A percentile compares a stretch with the other conserved stretches of the same genome.
These are phyloP conservation scores for Solenopsis fugax DNA, from an alignment of 1,140 invertebrate genomes.

Conservation along the genomic window DNA sequence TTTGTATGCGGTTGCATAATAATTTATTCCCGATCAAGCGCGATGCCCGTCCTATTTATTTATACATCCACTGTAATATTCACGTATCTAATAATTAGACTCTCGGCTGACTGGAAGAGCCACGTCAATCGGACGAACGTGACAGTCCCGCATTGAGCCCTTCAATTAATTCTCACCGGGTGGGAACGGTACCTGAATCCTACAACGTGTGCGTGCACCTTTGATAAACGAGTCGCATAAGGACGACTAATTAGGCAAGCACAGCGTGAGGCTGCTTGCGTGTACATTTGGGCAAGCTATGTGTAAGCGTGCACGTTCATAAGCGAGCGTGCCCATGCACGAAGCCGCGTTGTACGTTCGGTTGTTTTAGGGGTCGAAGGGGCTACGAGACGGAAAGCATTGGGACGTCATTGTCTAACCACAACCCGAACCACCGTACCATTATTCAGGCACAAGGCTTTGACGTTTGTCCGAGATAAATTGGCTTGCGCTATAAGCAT, in stretches of 20 bases:
- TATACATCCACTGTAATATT: slow-evolving; percentile 25
- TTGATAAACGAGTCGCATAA: slow-evolving; percentile 75
- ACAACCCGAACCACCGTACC: slow-evolving; percentile 57
- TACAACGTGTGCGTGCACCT: slow-evolving; percentile 53
- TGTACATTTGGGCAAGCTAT: slow-evolving; percentile 19
- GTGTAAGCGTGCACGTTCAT: slow-evolving; percentile 33
- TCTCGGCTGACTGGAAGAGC: slow-evolving; percentile 51
- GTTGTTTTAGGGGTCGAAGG: slow-evolving; percentile 59
- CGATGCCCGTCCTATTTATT: slow-evolving; percentile 35
- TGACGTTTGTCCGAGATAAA: slow-evolving; percentile 74
- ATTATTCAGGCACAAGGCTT: slow-evolving; percentile 72
- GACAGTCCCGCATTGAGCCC: slow-evolving; percentile 48
- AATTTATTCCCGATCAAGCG: slow-evolving; percentile 54
- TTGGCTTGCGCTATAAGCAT: slow-evolving; percentile 66
- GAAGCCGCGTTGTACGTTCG: slow-evolving; percentile 31
- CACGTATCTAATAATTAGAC: slow-evolving; percentile 33
- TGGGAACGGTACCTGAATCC: slow-evolving; percentile 15
- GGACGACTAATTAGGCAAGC: slow-evolving; percentile 69
- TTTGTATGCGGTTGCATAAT: slow-evolving; percentile 54
- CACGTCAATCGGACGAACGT: slow-evolving; percentile 47
- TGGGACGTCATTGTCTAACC: slow-evolving; percentile 68
- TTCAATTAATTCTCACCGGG: slow-evolving; percentile 66
- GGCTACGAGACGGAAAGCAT: slow-evolving; percentile 49
- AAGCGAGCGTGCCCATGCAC: not conserved
- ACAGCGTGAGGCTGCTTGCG: slow-evolving; percentile 33